Base-by-base conservation (phyloP, 2,888 invertebrate species). In the Lasioglossum figueresi region DNA sequence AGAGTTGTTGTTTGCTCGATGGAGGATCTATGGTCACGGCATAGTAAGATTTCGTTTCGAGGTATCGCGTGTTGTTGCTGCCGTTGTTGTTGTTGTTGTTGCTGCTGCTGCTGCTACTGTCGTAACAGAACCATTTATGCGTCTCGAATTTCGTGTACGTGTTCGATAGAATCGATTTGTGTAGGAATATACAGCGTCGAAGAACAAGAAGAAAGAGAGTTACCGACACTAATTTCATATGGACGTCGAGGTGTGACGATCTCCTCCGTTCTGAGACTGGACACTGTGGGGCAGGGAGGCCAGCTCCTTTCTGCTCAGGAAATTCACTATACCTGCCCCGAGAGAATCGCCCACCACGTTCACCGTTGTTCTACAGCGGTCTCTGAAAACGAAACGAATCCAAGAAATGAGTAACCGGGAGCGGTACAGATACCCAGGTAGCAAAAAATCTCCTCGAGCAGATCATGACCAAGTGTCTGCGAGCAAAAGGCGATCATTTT, bases 331-430 rank as follows among this genome's bases (percentile, higher is more conserved):
- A 4, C 96, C 97, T 4, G 97, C 97, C 2, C 97, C 97, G 66
- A 97, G 95, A 1, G 97, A 96, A 92, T 97, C 97, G 12, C 97
- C 97, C 88, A 97, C 95, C 14, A 97, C 97, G 92, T 97, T 97
- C 72, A 97, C 92, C 94, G 96, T 95, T 95, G 96, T 93, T 95
- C 96, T 94, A 93, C 95, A 96, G 79, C 96, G 95, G 91, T 96
- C 96, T 84, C 96, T 96, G 19, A 23, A 91, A 3, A 92, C 92
- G 80, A 19, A 34, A 27, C 16, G 27, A 31, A 63, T 16, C 63
- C 27, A 31, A 63, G 63, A 16, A 16, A 2, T 27, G 5, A 56
- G 56, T n/a, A n/a, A 56, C 10, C 56, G n/a, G 10, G 8, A 23
- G 45, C 16, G 16, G 45, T 16, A 23, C 6, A 8, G 19, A 23